Percentiles rank a stretch among this genome's conserved stretches.
Evolutionary conservation across 1,140 invertebrate genomes (phyloP).

Genomic region (Hylaeus volcanicus): DNA sequence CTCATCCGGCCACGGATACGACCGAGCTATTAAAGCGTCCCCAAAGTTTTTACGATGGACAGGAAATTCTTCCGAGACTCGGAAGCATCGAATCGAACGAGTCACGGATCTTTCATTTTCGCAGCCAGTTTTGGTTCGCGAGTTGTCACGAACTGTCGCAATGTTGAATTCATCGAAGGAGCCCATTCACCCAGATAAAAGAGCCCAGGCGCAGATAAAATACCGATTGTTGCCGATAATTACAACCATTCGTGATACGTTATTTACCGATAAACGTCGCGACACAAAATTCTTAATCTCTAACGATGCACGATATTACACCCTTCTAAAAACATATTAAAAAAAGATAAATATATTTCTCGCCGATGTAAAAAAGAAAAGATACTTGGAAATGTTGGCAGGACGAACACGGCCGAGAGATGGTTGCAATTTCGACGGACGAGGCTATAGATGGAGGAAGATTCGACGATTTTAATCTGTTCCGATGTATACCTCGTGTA

Average conservation of each 20-base stretch:
- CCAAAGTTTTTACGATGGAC: conserved; percentile 50
- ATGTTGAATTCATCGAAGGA: too few relatives aligned
- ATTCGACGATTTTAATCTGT: conserved; percentile 75
- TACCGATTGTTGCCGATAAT: too few relatives aligned
- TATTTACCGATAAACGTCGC: too few relatives aligned
- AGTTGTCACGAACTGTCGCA: neutral
- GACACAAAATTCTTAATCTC: too few relatives aligned
- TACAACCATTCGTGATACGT: too few relatives aligned
- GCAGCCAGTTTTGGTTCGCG: neutral
- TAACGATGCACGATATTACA: too few relatives aligned
- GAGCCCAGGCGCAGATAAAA: too few relatives aligned
- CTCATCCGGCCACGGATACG: conserved; percentile 8
- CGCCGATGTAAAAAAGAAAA: conserved; percentile 1
- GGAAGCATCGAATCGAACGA: conserved; percentile 33
- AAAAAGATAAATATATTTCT: too few relatives aligned
- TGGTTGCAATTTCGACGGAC: conserved; percentile 41
- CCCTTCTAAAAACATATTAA: too few relatives aligned
- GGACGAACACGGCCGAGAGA: conserved; percentile 1
- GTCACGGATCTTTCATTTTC: conserved; percentile 20
- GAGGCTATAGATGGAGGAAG: conserved; percentile 48
- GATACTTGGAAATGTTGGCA: neutral
- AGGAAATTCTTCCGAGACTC: conserved; percentile 26
- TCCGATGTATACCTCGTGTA: conserved; percentile 41
- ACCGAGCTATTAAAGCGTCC: conserved; percentile 56
- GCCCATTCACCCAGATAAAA: too few relatives aligned